Evolutionary conservation across 1,140 invertebrate species (phyloP).

Genomic region (Diachasmimorpha longicaudata): DNA sequence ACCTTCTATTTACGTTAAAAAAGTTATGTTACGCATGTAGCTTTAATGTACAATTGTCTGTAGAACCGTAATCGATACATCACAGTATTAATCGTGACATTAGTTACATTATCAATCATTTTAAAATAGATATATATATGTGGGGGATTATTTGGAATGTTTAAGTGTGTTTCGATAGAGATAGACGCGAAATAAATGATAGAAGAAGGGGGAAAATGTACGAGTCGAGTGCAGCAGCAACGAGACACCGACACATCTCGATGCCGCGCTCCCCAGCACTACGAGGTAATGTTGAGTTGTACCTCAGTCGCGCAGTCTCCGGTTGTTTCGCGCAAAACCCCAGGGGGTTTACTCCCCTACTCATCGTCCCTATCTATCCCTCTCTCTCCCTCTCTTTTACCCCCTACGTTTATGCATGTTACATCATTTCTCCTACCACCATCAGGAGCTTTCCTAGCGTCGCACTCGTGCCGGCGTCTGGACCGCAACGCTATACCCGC

Average conservation of each 20-base stretch:
- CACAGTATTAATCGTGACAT: background rate
- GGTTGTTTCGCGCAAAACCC: slow-evolving; percentile 52
- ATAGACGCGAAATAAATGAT: slow-evolving; percentile 9
- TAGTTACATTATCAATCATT: background rate
- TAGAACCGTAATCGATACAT: slow-evolving; percentile 4
- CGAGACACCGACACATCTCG: slow-evolving; percentile 56
- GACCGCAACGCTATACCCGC: slow-evolving; percentile 49
- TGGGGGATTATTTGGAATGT: background rate
- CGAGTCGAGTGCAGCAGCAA: slow-evolving; percentile 44
- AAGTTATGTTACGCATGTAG: background rate
- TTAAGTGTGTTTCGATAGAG: background rate
- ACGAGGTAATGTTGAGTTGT: slow-evolving; percentile 33
- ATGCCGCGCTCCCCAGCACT: slow-evolving; percentile 57
- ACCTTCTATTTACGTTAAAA: background rate
- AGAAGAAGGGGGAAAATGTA: slow-evolving; percentile 33
- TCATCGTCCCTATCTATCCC: background rate
- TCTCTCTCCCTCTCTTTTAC: background rate
- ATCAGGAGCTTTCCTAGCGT: slow-evolving; percentile 35
- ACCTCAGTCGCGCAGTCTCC: slow-evolving; percentile 55
- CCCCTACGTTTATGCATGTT: background rate
- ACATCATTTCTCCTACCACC: slow-evolving; percentile 4
- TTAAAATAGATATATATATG: background rate
- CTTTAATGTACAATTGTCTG: slow-evolving; percentile 1
- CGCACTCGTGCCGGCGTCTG: slow-evolving; percentile 40
- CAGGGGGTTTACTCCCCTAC: slow-evolving; percentile 25